Percentiles rank a stretch among this genome's conserved stretches.
Evolutionary conservation across 2,888 invertebrate species (phyloP).

Genomic region (Malacosoma neustria): DNA sequence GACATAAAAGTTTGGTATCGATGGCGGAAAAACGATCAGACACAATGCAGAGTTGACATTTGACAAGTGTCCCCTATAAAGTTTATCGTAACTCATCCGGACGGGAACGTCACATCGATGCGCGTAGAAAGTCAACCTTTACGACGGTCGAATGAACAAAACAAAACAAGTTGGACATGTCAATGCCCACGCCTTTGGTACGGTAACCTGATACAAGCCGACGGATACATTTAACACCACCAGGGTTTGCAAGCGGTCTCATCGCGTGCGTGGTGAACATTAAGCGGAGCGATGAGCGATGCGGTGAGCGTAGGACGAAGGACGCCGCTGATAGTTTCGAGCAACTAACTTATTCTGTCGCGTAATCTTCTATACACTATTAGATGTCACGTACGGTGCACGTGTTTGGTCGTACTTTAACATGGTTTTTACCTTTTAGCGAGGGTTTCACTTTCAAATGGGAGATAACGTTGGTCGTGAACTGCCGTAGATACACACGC

Average conservation of each 20-base stretch:
- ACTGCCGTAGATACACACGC: not conserved
- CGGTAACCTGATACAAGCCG: slow-evolving; percentile 67
- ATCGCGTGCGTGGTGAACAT: slow-evolving; percentile 33
- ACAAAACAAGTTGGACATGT: slow-evolving; percentile 70
- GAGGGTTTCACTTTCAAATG: slow-evolving; percentile 14
- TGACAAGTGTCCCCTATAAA: slow-evolving; percentile 52
- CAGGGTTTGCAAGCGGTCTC: slow-evolving; percentile 40
- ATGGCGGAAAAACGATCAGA: slow-evolving; percentile 12
- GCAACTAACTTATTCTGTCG: slow-evolving; percentile 35
- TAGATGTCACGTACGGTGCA: slow-evolving; percentile 49
- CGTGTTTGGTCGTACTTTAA: slow-evolving; percentile 25
- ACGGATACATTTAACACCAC: slow-evolving; percentile 70
- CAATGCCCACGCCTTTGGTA: slow-evolving; percentile 73
- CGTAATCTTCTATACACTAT: slow-evolving; percentile 45
- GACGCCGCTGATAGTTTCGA: slow-evolving; percentile 34
- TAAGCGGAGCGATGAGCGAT: slow-evolving; percentile 42
- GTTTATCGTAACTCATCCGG: slow-evolving; percentile 49
- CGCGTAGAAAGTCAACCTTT: slow-evolving; percentile 67
- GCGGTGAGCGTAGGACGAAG: slow-evolving; percentile 29
- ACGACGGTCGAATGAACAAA: slow-evolving; percentile 60
- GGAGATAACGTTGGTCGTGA: not conserved
- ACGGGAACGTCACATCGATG: slow-evolving; percentile 58
- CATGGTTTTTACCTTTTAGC: slow-evolving; percentile 4
- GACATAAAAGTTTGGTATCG: slow-evolving; percentile 22
- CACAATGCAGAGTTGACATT: slow-evolving; percentile 33